These are phyloP conservation scores for Rhea americana DNA, from an alignment of 2,113 vertebrate genomes.

Conservation along the genomic window DNA sequence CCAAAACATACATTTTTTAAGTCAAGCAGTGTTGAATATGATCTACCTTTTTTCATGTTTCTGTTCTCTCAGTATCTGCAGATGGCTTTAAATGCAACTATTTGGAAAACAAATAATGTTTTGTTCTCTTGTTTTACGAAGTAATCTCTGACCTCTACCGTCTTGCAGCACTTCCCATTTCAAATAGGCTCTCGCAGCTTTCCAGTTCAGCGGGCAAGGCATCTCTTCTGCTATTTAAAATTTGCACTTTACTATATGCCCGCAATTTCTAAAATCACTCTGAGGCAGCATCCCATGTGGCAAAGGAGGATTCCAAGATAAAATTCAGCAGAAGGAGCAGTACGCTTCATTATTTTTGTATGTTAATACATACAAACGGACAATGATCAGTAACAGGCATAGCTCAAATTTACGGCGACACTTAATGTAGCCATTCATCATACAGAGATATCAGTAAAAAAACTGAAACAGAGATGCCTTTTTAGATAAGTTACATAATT, in stretches of 20 bases:
- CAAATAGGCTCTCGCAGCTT: not conserved
- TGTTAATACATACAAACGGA: not conserved
- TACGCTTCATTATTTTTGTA: not conserved
- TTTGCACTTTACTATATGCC: not conserved
- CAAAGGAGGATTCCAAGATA: not conserved
- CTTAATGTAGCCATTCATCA: not conserved
- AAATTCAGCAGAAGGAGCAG: not conserved
- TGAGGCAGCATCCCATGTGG: not conserved
- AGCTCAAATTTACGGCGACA: not conserved
- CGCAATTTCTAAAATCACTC: not conserved
- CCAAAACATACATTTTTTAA: not conserved
- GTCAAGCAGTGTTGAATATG: not conserved
- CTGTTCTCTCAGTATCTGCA: not conserved
- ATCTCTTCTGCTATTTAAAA: not conserved
- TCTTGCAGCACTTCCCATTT: not conserved
- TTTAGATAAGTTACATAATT: not conserved
- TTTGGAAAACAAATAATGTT: not conserved
- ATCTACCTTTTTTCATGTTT: not conserved
- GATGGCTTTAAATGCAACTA: not conserved
- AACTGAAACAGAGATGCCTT: not conserved
- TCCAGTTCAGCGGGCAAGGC: not conserved
- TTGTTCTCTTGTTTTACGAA: not conserved
- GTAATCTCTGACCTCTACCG: not conserved
- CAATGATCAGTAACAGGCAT: not conserved
- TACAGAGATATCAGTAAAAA: not conserved